Conservation (phyloP, 2,797 vertebrate species). For the Craterocephalus amniculus region DNA sequence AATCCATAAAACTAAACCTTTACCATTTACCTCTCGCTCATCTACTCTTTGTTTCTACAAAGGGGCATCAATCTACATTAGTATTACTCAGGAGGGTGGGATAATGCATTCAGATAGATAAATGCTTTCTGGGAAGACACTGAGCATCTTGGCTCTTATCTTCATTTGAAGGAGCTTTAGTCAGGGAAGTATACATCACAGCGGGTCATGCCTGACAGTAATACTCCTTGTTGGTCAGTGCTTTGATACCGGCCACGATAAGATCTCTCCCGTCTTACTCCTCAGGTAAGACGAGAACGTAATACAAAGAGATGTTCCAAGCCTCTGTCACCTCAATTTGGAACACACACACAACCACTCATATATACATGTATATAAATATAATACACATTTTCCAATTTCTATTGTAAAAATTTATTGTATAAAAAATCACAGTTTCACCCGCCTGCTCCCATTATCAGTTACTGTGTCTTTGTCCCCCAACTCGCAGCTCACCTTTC, state of each 20-base stretch:
- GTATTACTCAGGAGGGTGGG: conserved; percentile 39
- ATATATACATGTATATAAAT: not conserved
- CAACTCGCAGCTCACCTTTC: conserved; percentile 32
- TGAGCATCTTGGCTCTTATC: conserved; percentile 39
- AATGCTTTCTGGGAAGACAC: conserved; percentile 55
- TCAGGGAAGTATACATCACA: conserved; percentile 53
- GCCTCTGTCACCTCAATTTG: conserved; percentile 1
- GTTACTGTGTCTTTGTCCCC: conserved; percentile 22
- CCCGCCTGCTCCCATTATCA: conserved; percentile 34
- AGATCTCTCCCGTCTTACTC: conserved; percentile 24
- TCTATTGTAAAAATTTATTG: too few relatives aligned
- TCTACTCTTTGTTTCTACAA: conserved; percentile 15
- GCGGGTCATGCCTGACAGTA: conserved; percentile 26
- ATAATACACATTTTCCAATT: too few relatives aligned
- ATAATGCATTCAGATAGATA: conserved; percentile 51
- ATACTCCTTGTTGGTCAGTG: conserved; percentile 42
- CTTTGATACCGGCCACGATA: conserved; percentile 51
- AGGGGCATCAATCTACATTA: conserved; percentile 51
- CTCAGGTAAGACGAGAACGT: conserved; percentile 13
- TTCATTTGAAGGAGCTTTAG: conserved; percentile 56
- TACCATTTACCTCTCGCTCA: conserved; percentile 27
- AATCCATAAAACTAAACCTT: conserved; percentile 22
- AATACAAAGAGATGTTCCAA: conserved; percentile 32
- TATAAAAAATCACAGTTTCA: not conserved
- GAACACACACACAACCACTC: too few relatives aligned